phyloP scores from a whole-genome alignment of 2,888 invertebrate species.

The Metalampra italica region DNA sequence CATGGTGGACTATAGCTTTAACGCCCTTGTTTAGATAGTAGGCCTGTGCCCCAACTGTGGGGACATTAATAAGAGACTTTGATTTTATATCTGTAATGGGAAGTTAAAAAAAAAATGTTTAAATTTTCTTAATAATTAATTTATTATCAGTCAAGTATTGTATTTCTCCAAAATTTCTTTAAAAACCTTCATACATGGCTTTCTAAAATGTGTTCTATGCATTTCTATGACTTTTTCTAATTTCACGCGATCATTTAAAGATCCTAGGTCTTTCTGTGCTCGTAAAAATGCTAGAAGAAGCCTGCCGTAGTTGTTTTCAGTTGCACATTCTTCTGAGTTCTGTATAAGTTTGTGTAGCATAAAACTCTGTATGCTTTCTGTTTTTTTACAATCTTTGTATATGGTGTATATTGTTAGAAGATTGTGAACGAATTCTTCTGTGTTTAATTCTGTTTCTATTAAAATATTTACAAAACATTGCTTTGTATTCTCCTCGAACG shows the following conservation, averaged over 20 bases:
- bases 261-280: slow-evolving; percentile 24
- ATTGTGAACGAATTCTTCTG: slow-evolving; percentile 37
- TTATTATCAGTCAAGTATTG: not conserved
- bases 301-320: slow-evolving; percentile 47
- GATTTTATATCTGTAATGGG: too few species aligned
- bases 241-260: slow-evolving; percentile 8
- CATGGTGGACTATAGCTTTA: too few species aligned
- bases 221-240: slow-evolving; percentile 37
- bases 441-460: slow-evolving; percentile 25
- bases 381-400: slow-evolving; percentile 44
- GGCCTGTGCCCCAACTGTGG: too few species aligned
- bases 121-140: too few species aligned
- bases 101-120: too few species aligned
- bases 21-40: too few species aligned
- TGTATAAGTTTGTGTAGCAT: slow-evolving; percentile 30
- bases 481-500: slow-evolving; percentile 23
- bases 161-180: slow-evolving; percentile 27
- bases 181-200: slow-evolving; percentile 41
- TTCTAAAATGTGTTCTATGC: slow-evolving; percentile 50
- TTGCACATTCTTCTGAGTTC: slow-evolving; percentile 22
- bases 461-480: slow-evolving; percentile 31
- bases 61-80: too few species aligned
- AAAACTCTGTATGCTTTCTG: slow-evolving; percentile 32
- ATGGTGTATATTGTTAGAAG: slow-evolving; percentile 37
- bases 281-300: slow-evolving; percentile 45